Evolutionary conservation across 2,113 vertebrate species (phyloP), one percentile per base, ranked within the genome.

Genomic region (Dolichallabes microphthalmus): DNA sequence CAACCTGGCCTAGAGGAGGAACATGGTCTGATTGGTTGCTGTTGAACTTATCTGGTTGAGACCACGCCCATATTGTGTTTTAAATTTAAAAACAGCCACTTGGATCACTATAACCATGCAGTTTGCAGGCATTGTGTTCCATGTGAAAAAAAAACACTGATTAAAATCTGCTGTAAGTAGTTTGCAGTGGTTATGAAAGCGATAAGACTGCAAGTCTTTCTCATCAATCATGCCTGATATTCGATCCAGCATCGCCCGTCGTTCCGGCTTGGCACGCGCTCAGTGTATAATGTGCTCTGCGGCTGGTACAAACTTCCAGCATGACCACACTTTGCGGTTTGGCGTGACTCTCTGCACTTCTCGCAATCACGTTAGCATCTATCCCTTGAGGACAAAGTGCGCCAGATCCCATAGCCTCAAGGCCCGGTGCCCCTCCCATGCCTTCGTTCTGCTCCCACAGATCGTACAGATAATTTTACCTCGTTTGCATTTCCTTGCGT

Each of bases 391-490:
- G 81, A 73, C 60, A 68, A n/a, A 80, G 50, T 17, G 73, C 32
- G 45, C 39, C 77, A 75, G 68, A 87, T 61, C 39, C 66, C 4
- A 32, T 52, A 25, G 50, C 82, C 81, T 79, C 75, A 10, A 45
- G 80, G 84, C 66, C 22, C 11, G 15, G 45, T 64, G 22, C 20
- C 64, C 68, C 45, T 20, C 12, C 84, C 75, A 79, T 82, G 76
- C 73, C 60, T 63, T 57, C 89, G 90, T 88, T 88, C 87, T 78
- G 80, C 80, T 39, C 90, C 88, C 89, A 88, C 80, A 87, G 92
- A 92, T 91, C 86, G 89, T 84, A 73, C 66, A 85, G 88, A 90
- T 93, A 90, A 92, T 93, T 93, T 92, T 91, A 91, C 90, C 92
- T 93, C 92, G 91, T 92, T 84, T 86, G 90, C 86, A 90, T 75